A percentile compares a stretch with the other conserved stretches of the same genome.
Evolutionary conservation across 2,888 invertebrate genomes (phyloP).

Genomic region (Barypeithes pellucidus): DNA sequence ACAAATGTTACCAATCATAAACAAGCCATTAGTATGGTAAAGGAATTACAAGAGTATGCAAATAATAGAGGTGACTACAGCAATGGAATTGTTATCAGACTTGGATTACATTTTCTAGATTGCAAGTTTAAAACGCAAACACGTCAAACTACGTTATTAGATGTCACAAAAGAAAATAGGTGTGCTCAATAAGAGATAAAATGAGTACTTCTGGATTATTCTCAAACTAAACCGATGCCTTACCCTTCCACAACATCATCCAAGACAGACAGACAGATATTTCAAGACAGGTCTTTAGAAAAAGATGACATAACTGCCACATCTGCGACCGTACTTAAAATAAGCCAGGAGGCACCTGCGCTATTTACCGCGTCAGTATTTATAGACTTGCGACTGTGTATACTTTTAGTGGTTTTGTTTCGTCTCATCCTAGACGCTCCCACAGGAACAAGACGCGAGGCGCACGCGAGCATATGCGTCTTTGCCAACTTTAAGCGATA

Average conservation of each 20-base stretch:
- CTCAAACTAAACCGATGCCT: not conserved
- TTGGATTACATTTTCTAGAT: too few species aligned
- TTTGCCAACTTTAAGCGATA: slow-evolving; percentile 35
- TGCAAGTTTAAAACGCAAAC: too few species aligned
- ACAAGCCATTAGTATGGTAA: too few species aligned
- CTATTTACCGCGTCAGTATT: slow-evolving; percentile 56
- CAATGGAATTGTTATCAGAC: too few species aligned
- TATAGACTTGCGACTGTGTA: slow-evolving; percentile 48
- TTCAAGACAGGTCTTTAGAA: slow-evolving; percentile 42
- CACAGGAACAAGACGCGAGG: slow-evolving; percentile 4
- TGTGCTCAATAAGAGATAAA: too few species aligned
- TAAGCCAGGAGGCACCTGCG: slow-evolving; percentile 57
- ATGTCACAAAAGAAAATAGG: too few species aligned
- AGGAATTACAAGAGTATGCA: too few species aligned
- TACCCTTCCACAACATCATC: not conserved
- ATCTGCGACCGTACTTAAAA: slow-evolving; percentile 55
- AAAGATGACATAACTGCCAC: slow-evolving; percentile 62
- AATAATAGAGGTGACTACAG: too few species aligned
- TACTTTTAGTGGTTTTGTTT: slow-evolving; percentile 29
- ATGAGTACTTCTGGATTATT: too few species aligned
- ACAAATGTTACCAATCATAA: too few species aligned
- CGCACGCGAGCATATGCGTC: slow-evolving; percentile 9
- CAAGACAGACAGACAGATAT: slow-evolving; percentile 8
- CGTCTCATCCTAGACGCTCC: slow-evolving; percentile 25
- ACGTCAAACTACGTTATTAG: too few species aligned